Evolutionary conservation across 2,888 invertebrate species (phyloP), one percentile per base, ranked within the genome.

Genomic region (Caenorhabditis angaria): DNA sequence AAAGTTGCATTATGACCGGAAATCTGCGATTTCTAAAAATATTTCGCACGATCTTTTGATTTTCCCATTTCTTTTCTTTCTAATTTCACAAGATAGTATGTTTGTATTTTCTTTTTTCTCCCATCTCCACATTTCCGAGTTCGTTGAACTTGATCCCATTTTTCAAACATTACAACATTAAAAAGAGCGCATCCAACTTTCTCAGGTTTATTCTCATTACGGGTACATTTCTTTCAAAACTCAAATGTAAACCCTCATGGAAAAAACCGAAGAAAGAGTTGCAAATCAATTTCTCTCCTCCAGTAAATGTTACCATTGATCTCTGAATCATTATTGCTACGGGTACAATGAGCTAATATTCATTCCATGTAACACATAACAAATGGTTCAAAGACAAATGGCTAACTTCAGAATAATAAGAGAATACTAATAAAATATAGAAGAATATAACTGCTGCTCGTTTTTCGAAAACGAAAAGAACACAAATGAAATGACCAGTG

Each of bases 401-500:
- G 10, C 20, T 50, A 20, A 8, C 6, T 3, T 22, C 22, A 24
- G 22, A 22, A 50, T 20, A n/a, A 20, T 10, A 8, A 50, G 50
- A 12, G n/a, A 54, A 54, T 25, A 28, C 5, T 27, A 18, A 28
- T n/a, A n/a, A n/a, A n/a, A n/a, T n/a, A n/a, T n/a, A n/a, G n/a
- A n/a, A n/a, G n/a, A n/a, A n/a, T n/a, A n/a, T n/a, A n/a, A n/a
- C n/a, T n/a, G n/a, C n/a, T n/a, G n/a, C n/a, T n/a, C n/a, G n/a
- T n/a, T n/a, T n/a, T n/a, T n/a, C n/a, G 25, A 18, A 10, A 10
- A 54, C 10, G 25, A 28, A 28, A 28, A 27, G 28, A 18, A n/a
- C 10, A 24, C 22, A 51, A 4, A 48, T 18, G 48, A n/a, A 32
- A 56, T 56, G 55, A 56, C 55, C 55, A 56, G n/a, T 56, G 55